phyloP scores from a whole-genome alignment of 1,140 invertebrate genomes.

The Drosophila arizonae region DNA sequence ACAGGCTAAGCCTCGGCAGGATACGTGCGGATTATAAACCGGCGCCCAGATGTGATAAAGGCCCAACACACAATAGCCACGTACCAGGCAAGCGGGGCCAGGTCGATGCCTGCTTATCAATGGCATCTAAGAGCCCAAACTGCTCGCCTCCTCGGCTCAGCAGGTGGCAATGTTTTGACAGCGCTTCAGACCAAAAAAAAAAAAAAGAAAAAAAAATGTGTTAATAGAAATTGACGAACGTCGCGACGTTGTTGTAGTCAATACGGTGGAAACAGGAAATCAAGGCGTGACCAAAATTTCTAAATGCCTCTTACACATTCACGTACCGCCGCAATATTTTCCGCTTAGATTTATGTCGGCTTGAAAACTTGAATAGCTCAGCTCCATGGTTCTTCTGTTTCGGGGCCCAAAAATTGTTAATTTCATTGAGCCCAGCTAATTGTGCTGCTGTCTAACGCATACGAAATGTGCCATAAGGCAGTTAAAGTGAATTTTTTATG shows the following conservation, averaged over 20 bases:
- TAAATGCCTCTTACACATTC: constrained; percentile 40
- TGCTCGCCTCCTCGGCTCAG: neutral
- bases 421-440: constrained; percentile 54
- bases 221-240: constrained; percentile 69
- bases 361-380: neutral
- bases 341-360: constrained; percentile 11
- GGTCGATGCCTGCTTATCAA: constrained; percentile 44
- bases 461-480: constrained; percentile 39
- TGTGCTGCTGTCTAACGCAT: constrained; percentile 41
- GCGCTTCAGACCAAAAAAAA: constrained; percentile 44
- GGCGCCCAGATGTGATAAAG: constrained; percentile 6
- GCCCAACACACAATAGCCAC: constrained; percentile 61
- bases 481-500: neutral
- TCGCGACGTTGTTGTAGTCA: constrained; percentile 18
- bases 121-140: constrained; percentile 14
- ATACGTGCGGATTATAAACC: constrained; percentile 40
- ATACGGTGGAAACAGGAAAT: constrained; percentile 64
- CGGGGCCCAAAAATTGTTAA: constrained; percentile 65
- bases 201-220: constrained; percentile 70
- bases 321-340: constrained; percentile 12
- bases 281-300: constrained; percentile 64
- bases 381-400: constrained; percentile 24
- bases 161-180: constrained; percentile 34
- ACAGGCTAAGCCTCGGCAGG: constrained; percentile 38
- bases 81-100: constrained; percentile 30